Conservation (phyloP, 2,888 invertebrate genomes). For the Euphydryas editha region DNA sequence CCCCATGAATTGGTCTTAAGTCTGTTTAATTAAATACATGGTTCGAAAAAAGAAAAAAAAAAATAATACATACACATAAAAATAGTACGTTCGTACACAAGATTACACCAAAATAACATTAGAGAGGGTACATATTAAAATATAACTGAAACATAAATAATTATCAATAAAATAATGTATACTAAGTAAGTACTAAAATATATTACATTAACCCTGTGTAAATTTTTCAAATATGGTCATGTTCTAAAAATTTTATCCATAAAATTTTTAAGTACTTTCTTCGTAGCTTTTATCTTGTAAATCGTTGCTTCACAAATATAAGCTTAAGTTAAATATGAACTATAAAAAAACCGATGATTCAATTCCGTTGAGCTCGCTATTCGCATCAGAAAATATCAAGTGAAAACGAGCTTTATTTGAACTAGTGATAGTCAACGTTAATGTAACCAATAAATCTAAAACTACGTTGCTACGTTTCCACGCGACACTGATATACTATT, state of each 20-base stretch:
- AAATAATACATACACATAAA: too few relatives aligned
- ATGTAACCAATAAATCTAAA: constrained; percentile 19
- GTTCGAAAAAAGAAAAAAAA: too few relatives aligned
- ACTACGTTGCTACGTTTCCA: neutral
- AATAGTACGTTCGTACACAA: too few relatives aligned
- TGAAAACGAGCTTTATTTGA: constrained; percentile 14
- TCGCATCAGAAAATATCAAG: constrained; percentile 34
- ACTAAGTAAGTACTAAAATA: too few relatives aligned
- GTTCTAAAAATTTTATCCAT: neutral
- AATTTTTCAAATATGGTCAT: neutral
- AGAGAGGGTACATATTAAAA: too few relatives aligned
- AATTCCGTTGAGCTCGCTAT: constrained; percentile 53
- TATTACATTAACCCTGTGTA: too few relatives aligned
- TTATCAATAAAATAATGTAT: too few relatives aligned
- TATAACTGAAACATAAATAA: too few relatives aligned
- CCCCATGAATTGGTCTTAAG: too few relatives aligned
- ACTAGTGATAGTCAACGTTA: constrained; percentile 13
- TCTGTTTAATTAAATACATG: too few relatives aligned
- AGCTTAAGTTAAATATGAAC: constrained; percentile 8
- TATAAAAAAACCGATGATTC: constrained; percentile 22
- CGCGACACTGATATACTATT: constrained; percentile 10
- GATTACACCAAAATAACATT: too few relatives aligned
- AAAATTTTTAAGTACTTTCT: neutral
- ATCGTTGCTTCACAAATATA: neutral
- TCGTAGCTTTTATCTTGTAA: neutral